Evolutionary conservation across 2,113 vertebrate species (phyloP).

Genomic region (Clarias magur): DNA sequence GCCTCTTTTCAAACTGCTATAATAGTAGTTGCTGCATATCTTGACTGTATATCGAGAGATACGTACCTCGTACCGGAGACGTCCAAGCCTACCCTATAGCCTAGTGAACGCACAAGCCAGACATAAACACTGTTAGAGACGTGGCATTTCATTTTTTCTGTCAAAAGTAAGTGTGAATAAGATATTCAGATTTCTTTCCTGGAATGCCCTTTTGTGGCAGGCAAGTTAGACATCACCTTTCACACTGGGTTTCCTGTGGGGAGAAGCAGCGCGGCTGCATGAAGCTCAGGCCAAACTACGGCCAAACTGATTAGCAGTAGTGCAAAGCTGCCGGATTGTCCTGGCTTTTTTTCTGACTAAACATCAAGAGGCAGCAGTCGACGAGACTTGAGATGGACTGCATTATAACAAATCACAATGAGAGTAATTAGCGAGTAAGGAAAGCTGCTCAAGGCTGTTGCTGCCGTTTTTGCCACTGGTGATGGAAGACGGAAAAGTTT

Average conservation of each 20-base stretch:
- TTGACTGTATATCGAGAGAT: too few relatives aligned
- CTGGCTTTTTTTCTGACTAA: not conserved
- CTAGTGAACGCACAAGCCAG: not conserved
- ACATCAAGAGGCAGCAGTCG: conserved; percentile 13
- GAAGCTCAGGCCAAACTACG: conserved; percentile 39
- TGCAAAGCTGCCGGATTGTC: conserved; percentile 30
- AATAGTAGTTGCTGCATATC: too few relatives aligned
- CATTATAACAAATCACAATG: conserved; percentile 25
- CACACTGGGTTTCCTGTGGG: conserved; percentile 31
- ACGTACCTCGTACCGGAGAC: too few relatives aligned
- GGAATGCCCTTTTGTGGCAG: conserved; percentile 35
- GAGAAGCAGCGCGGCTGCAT: conserved; percentile 28
- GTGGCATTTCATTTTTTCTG: conserved; percentile 19
- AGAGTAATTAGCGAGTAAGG: not conserved
- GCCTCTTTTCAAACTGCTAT: too few relatives aligned
- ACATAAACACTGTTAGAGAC: not conserved
- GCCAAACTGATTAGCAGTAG: conserved; percentile 56
- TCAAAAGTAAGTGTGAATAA: conserved; percentile 1
- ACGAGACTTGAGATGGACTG: conserved; percentile 11
- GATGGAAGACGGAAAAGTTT: conserved; percentile 22
- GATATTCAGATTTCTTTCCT: conserved; percentile 15
- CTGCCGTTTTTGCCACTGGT: not conserved
- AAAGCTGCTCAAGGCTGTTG: not conserved
- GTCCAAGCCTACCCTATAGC: too few relatives aligned
- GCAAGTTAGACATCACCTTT: conserved; percentile 45